phyloP scores from a whole-genome alignment of 2,113 vertebrate genomes.

The Otolemur garnettii region DNA sequence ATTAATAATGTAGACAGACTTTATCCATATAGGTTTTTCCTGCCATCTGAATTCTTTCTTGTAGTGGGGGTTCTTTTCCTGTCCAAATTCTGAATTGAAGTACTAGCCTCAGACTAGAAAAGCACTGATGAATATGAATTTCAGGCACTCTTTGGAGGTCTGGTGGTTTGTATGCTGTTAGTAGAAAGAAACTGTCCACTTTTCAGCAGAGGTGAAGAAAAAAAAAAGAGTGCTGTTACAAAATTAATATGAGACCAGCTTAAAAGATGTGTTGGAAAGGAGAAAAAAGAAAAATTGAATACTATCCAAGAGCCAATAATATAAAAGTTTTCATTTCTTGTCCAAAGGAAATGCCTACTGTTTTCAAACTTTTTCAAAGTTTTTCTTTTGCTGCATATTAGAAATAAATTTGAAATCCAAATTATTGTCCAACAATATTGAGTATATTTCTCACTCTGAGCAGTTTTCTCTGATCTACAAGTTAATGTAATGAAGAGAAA shows the following conservation, averaged over 20 bases:
- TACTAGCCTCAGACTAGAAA: neutral
- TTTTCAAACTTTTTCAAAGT: neutral
- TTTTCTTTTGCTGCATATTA: neutral
- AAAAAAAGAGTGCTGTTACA: neutral
- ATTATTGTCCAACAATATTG: conserved; percentile 9
- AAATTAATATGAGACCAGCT: conserved; percentile 1
- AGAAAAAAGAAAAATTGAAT: neutral
- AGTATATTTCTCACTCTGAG: neutral
- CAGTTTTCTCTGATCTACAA: conserved; percentile 42
- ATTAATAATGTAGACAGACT: neutral
- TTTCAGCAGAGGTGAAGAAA: neutral
- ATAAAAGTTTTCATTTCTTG: conserved; percentile 34
- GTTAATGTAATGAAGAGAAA: conserved; percentile 46
- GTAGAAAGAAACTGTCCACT: neutral
- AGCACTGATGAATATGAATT: neutral
- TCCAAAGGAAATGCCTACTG: conserved; percentile 47
- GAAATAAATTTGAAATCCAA: conserved; percentile 65
- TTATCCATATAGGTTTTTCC: neutral
- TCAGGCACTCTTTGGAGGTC: neutral
- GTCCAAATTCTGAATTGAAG: neutral
- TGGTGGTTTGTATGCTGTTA: neutral
- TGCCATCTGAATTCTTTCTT: neutral
- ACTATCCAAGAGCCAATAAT: neutral
- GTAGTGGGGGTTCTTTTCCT: neutral
- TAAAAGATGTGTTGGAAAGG: neutral